phyloP scores from a whole-genome alignment of 2,113 vertebrate genomes.

The Cephalopterus ornatus region DNA sequence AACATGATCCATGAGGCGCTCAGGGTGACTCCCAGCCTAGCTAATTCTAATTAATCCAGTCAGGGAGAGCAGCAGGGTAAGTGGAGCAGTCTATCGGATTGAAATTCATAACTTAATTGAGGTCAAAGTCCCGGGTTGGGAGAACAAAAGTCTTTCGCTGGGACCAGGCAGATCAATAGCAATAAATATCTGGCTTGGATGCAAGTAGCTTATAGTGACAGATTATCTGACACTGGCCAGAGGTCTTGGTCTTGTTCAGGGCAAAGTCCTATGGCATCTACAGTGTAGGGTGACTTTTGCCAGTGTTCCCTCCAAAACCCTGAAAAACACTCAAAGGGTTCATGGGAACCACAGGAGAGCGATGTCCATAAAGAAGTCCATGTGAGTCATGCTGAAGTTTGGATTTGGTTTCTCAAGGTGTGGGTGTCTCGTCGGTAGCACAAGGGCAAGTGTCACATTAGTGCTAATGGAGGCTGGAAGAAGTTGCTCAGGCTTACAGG shows the following conservation, averaged over 20 bases:
- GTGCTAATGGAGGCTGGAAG: conserved; percentile 53
- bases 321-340: conserved; percentile 3
- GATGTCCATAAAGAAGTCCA: background rate
- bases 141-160: conserved; percentile 96
- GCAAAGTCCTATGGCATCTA: conserved; percentile 54
- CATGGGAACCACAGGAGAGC: background rate
- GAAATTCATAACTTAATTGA: conserved; percentile 99
- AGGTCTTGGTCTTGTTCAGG: conserved; percentile 75
- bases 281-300: conserved; percentile 43
- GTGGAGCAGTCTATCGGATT: conserved; percentile 98
- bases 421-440: background rate
- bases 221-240: conserved; percentile 83
- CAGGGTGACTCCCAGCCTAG: conserved; percentile 83
- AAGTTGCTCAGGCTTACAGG: conserved; percentile 55
- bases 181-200: conserved; percentile 98
- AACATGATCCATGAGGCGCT: conserved; percentile 92
- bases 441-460: conserved; percentile 42
- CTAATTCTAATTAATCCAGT: conserved; percentile 99
- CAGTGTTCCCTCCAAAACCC: conserved; percentile 38
- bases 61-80: conserved; percentile 87
- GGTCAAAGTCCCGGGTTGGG: conserved; percentile 92
- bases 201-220: conserved; percentile 83
- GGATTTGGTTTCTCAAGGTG: conserved; percentile 8
- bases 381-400: background rate
- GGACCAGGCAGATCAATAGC: conserved; percentile 97